Evolutionary conservation across 1,140 invertebrate species (phyloP).

Genomic region (Cherax destructor): DNA sequence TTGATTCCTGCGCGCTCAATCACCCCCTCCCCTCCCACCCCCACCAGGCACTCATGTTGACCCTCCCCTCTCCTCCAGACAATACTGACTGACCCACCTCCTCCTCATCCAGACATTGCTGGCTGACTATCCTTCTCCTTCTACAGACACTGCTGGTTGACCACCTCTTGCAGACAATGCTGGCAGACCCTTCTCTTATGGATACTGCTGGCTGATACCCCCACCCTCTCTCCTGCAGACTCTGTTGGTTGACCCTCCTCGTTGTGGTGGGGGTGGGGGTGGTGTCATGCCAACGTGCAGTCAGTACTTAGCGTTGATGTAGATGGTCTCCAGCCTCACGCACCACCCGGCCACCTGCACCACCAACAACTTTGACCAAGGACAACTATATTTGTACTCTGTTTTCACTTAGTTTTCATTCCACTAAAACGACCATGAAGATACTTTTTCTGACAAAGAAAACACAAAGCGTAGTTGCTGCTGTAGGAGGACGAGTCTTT

Average conservation of each 20-base stretch:
- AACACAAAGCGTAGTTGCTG: too few relatives aligned
- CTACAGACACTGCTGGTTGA: too few relatives aligned
- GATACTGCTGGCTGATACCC: not conserved
- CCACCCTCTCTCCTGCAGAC: not conserved
- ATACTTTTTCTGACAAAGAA: too few relatives aligned
- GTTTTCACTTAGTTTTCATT: too few relatives aligned
- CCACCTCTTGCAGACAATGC: not conserved
- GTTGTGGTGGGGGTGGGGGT: not conserved
- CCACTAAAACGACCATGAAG: too few relatives aligned
- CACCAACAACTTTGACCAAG: too few relatives aligned
- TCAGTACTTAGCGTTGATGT: not conserved
- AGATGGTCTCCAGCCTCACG: not conserved
- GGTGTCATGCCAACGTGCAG: not conserved
- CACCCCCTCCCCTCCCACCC: not conserved
- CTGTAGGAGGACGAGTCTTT: too few relatives aligned
- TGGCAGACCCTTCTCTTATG: not conserved
- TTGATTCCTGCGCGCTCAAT: conserved; percentile 14
- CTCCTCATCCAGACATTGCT: not conserved
- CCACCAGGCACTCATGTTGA: not conserved
- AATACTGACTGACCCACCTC: not conserved
- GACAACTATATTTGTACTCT: too few relatives aligned
- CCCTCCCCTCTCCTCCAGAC: not conserved
- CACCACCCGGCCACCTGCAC: not conserved
- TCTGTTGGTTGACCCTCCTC: too few relatives aligned
- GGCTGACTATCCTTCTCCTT: not conserved